Evolutionary conservation across 2,113 vertebrate genomes (phyloP), one percentile per base, ranked within the genome.

Genomic region (Aspiorhynchus laticeps): DNA sequence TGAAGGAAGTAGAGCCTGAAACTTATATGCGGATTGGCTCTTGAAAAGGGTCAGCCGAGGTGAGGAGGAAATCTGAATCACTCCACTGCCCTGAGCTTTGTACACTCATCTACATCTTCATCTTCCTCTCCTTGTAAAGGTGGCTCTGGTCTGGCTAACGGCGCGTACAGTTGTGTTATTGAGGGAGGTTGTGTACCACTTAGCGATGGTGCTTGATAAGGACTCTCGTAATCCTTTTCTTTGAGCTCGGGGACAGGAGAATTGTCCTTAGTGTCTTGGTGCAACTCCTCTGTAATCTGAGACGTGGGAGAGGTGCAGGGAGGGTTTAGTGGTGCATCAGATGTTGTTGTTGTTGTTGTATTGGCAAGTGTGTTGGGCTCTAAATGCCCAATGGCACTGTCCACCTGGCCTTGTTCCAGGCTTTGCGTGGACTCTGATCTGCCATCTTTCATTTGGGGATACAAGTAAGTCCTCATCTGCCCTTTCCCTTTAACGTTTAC

Each of bases 401-500:
- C 96, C 88, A 95, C 95, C 93, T 97, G 87, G 21, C 95, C 94
- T 17, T 95, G 94, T 92, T 96, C 95, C 0, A 95, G 95, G 59
- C 95, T 95, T 88, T 97, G 97, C 77, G 96, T 96, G 0, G 93
- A 95, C 87, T 95, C 94, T 0, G 94, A 77, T 67, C 95, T 95
- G 0, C 92, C 95, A 92, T 97, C 96, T 75, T 90, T 95, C 94
- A 97, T 97, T 91, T 96, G 97, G n/a, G 98, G 98, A 92, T 96
- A 99, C 1, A 99, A 95, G 93, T 97, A 99, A 92, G 98, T 99
- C 96, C 99, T 98, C 98, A 99, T 99, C 93, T 99, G 97, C 69
- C 98, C 98, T 76, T 99, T 99, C 15, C 98, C 98, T 92, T 99
- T 99, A 51, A 99, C 98, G 5, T 99, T 99, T 91, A 99, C 98